Conservation (phyloP, 2,888 invertebrate genomes). For the Thymelicus acteon region DNA sequence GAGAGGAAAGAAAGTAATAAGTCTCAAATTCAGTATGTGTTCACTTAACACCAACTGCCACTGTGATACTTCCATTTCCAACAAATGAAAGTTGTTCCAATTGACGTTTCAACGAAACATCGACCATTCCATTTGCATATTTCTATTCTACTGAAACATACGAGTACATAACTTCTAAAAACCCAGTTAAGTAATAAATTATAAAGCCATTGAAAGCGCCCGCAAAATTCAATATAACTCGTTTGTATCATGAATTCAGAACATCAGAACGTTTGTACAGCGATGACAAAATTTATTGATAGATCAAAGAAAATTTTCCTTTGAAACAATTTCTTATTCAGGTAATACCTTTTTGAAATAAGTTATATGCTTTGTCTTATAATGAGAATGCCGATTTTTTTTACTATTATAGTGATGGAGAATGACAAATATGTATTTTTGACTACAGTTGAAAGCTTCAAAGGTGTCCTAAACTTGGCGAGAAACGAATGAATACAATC, state of each 20-base stretch:
- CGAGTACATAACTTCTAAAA: conserved; percentile 7
- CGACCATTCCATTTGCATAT: conserved; percentile 6
- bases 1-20: too few species aligned
- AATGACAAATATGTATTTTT: neutral
- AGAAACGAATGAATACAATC: neutral
- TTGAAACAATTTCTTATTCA: conserved; percentile 5
- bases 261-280: neutral
- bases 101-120: neutral
- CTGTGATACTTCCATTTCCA: neutral
- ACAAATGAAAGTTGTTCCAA: neutral
- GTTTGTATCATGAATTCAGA: neutral
- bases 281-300: conserved; percentile 43
- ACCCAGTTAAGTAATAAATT: conserved; percentile 18
- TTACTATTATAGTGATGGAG: conserved; percentile 6
- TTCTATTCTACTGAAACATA: neutral
- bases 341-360: conserved; percentile 2
- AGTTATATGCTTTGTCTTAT: neutral
- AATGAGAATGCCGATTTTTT: conserved; percentile 2
- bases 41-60: too few species aligned
- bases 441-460: neutral
- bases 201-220: neutral
- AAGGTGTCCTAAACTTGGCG: neutral
- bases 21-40: too few species aligned
- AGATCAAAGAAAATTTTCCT: conserved; percentile 47
- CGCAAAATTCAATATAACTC: conserved; percentile 23